These are phyloP conservation scores for Chloropsis cyanopogon DNA, from an alignment of 2,113 vertebrate species.

Conservation along the genomic window DNA sequence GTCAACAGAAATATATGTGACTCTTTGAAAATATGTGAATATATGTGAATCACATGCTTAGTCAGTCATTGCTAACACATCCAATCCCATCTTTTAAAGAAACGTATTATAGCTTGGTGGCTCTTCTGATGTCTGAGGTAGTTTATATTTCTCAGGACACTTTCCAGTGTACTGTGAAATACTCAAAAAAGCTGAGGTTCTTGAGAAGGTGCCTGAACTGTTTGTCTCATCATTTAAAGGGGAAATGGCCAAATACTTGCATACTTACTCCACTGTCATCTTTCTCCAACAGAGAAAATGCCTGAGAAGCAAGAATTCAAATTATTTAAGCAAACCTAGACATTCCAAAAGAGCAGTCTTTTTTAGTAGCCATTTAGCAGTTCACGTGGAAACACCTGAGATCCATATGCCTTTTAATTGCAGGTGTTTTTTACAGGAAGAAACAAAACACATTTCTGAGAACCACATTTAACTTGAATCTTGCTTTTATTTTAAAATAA, in stretches of 20 bases:
- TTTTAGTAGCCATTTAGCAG: neutral
- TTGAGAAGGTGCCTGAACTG: conserved; percentile 72
- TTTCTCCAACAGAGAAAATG: conserved; percentile 71
- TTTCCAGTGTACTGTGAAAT: conserved; percentile 64
- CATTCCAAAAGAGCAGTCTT: neutral
- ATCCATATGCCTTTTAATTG: neutral
- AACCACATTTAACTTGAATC: neutral
- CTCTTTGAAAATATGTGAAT: neutral
- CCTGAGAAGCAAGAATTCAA: conserved; percentile 28
- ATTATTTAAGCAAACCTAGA: neutral
- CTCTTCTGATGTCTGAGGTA: conserved; percentile 57
- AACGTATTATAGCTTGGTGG: neutral
- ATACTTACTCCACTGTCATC: conserved; percentile 57
- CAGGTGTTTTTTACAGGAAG: neutral
- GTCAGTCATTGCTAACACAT: neutral
- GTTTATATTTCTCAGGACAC: conserved; percentile 68
- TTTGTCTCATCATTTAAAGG: conserved; percentile 62
- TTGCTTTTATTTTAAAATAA: neutral
- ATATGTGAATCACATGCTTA: neutral
- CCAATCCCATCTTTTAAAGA: neutral
- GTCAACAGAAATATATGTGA: neutral
- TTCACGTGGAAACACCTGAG: neutral
- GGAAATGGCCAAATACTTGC: conserved; percentile 72
- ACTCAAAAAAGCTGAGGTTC: conserved; percentile 56
- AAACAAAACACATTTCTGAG: neutral